phyloP scores from a whole-genome alignment of 2,797 vertebrate species.

The Macropus fuliginosus region DNA sequence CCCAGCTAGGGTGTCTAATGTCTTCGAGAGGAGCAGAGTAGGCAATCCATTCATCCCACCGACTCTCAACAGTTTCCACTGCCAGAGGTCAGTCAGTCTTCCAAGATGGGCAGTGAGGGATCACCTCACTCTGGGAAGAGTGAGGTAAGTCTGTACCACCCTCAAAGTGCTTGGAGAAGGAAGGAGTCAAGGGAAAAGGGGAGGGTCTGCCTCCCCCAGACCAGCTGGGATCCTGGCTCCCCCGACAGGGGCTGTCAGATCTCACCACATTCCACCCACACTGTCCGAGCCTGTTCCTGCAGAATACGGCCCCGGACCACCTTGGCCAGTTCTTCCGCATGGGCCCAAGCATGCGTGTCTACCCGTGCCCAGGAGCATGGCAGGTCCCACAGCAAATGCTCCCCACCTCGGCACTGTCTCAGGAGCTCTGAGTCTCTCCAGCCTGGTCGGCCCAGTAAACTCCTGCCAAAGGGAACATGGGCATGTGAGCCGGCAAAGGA shows the following conservation, averaged over 20 bases:
- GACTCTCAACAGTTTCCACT: not conserved
- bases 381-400: conserved; percentile 81
- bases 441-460: conserved; percentile 80
- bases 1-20: not conserved
- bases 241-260: conserved; percentile 35
- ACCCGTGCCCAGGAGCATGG: conserved; percentile 83
- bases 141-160: not conserved
- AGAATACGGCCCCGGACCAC: conserved; percentile 84
- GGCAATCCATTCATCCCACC: not conserved
- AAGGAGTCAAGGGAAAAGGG: not conserved
- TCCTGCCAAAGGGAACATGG: conserved; percentile 68
- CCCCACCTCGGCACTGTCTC: conserved; percentile 77
- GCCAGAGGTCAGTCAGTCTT: not conserved
- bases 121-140: not conserved
- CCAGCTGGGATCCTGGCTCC: conserved; percentile 73
- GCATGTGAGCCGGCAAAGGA: not conserved
- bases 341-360: conserved; percentile 80
- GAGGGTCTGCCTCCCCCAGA: not conserved
- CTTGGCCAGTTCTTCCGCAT: conserved; percentile 83
- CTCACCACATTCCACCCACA: conserved; percentile 82
- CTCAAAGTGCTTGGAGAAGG: not conserved
- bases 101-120: not conserved
- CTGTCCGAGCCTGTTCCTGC: conserved; percentile 84
- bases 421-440: conserved; percentile 85
- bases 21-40: not conserved